Conservation (phyloP, 2,888 invertebrate genomes). For the Nematopogon swammerdamellus region DNA sequence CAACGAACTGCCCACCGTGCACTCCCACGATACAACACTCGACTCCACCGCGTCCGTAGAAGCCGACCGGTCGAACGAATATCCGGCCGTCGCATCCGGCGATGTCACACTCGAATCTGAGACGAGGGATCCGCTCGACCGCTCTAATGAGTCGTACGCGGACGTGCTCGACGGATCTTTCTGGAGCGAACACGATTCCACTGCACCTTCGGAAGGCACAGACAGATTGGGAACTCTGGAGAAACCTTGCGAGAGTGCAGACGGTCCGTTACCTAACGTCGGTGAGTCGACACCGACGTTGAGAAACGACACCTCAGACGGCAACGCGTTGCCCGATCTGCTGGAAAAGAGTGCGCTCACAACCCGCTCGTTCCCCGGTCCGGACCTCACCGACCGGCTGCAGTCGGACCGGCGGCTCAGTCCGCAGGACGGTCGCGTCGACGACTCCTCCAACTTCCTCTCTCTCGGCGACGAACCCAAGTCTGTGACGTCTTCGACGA, state of each 20-base stretch:
- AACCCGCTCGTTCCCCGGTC: constrained; percentile 24
- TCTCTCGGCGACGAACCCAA: constrained; percentile 44
- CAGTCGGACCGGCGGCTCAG: constrained; percentile 13
- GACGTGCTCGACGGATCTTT: constrained; percentile 36
- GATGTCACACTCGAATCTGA: constrained; percentile 37
- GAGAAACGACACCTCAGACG: constrained; percentile 73
- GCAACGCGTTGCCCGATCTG: constrained; percentile 31
- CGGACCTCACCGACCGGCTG: constrained; percentile 37
- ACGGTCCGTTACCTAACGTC: constrained; percentile 7
- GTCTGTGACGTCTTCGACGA: constrained; percentile 65
- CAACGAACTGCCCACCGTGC: constrained; percentile 18
- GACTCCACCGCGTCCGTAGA: constrained; percentile 19
- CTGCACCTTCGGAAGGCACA: too few species aligned
- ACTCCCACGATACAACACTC: constrained; percentile 19
- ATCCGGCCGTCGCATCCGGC: constrained; percentile 31
- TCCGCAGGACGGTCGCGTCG: constrained; percentile 14
- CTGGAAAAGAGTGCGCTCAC: constrained; percentile 33
- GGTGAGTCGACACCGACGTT: constrained; percentile 14
- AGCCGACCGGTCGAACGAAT: constrained; percentile 37
- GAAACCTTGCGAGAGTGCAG: constrained; percentile 17
- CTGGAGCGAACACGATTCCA: constrained; percentile 24
- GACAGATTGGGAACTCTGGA: too few species aligned
- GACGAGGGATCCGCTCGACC: constrained; percentile 32
- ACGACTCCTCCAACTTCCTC: constrained; percentile 31
- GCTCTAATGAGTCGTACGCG: constrained; percentile 49